Percentiles rank a stretch among this genome's conserved stretches.
phyloP scores from a whole-genome alignment of 2,888 invertebrate genomes.

The Baccha elongata region DNA sequence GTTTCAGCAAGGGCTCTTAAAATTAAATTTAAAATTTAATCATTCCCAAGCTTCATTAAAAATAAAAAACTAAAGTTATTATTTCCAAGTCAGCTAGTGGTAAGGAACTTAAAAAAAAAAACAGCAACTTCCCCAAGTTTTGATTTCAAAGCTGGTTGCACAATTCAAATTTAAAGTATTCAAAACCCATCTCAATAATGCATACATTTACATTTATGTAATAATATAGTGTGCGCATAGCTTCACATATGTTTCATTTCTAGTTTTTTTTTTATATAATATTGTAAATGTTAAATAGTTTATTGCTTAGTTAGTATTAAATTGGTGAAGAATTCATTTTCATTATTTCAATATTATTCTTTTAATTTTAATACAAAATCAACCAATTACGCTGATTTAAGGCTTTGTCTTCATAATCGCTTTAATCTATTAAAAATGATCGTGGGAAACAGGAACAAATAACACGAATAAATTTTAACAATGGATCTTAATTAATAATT shows the following conservation, averaged over 20 bases:
- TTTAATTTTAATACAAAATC: conserved; percentile 31
- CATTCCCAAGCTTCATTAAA: too few relatives aligned
- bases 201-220: too few relatives aligned
- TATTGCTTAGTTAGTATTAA: conserved; percentile 61
- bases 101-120: too few relatives aligned
- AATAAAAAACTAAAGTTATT: too few relatives aligned
- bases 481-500: not conserved
- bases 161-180: too few relatives aligned
- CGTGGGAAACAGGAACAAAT: not conserved
- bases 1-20: too few relatives aligned
- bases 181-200: too few relatives aligned
- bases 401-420: conserved; percentile 52
- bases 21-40: too few relatives aligned
- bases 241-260: conserved; percentile 17
- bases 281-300: conserved; percentile 65
- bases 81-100: too few relatives aligned
- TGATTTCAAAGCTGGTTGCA: too few relatives aligned
- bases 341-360: not conserved
- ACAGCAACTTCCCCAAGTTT: too few relatives aligned
- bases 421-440: not conserved
- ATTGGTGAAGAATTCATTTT: conserved; percentile 39
- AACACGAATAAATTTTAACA: not conserved
- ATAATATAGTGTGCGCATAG: conserved; percentile 29
- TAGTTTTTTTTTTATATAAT: conserved; percentile 13
- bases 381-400: conserved; percentile 47